phyloP scores from a whole-genome alignment of 2,888 invertebrate genomes.

The Eueremaeus valkanovi region DNA sequence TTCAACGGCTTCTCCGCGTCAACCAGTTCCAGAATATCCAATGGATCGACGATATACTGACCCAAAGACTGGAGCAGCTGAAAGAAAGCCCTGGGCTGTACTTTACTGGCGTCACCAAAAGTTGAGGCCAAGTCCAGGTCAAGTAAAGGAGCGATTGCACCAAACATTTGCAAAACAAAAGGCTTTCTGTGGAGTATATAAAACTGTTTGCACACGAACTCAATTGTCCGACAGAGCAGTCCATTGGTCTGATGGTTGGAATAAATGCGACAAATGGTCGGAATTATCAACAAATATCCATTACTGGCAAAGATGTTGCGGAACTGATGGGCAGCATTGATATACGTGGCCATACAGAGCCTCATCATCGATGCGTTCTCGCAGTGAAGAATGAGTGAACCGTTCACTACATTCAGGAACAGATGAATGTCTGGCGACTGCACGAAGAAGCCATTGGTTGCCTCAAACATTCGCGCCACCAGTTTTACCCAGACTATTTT shows the following conservation, averaged over 20 bases:
- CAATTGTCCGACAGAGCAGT: conserved; percentile 87
- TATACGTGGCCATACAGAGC: conserved; percentile 93
- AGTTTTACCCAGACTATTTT: conserved; percentile 98
- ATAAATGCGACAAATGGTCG: conserved; percentile 91
- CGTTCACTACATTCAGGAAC: conserved; percentile 95
- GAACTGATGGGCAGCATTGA: conserved; percentile 96
- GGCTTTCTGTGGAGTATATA: conserved; percentile 96
- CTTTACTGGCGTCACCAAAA: conserved; percentile 87
- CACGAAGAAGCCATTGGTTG: conserved; percentile 95
- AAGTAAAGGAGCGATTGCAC: conserved; percentile 91
- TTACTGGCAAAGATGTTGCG: conserved; percentile 98
- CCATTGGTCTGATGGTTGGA: conserved; percentile 97
- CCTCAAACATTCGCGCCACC: conserved; percentile 93
- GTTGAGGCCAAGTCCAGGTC: conserved; percentile 60
- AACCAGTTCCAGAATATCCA: conserved; percentile 70
- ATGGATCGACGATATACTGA: conserved; percentile 86
- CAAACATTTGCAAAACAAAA: conserved; percentile 93
- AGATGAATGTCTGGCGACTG: conserved; percentile 95
- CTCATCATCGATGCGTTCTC: conserved; percentile 93
- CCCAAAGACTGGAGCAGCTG: conserved; percentile 85
- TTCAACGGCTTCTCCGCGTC: conserved; percentile 65
- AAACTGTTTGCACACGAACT: conserved; percentile 97
- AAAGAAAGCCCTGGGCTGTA: conserved; percentile 72
- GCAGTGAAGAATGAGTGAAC: conserved; percentile 90
- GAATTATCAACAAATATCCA: conserved; percentile 96